phyloP scores from a whole-genome alignment of 1,140 invertebrate species.

The Megathymus violae region DNA sequence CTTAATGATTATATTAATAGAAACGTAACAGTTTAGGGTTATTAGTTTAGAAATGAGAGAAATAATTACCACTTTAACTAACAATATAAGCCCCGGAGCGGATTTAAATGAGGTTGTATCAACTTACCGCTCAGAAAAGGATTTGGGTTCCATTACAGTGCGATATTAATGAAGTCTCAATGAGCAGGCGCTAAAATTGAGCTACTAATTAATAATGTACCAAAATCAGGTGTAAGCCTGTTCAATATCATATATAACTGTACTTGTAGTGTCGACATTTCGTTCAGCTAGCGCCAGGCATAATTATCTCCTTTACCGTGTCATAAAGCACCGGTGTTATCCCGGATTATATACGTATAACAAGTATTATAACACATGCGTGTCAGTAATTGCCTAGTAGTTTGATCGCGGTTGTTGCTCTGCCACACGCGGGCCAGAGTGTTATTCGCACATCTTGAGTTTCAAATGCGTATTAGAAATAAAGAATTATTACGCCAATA shows the following conservation, averaged over 20 bases:
- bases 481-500: no score
- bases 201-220: constrained; percentile 9
- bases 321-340: not conserved
- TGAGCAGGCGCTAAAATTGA: not conserved
- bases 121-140: constrained; percentile 11
- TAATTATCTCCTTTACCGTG: not conserved
- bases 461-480: no score
- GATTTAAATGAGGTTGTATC: constrained; percentile 8
- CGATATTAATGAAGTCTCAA: constrained; percentile 1
- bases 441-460: no score
- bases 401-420: no score
- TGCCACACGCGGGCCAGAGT: no score
- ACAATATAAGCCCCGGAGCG: not conserved
- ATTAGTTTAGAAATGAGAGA: no score
- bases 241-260: constrained; percentile 6
- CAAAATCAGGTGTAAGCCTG: constrained; percentile 7
- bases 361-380: no score
- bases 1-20: not conserved
- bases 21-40: no score
- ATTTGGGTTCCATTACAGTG: constrained; percentile 1
- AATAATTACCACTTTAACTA: not conserved
- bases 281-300: not conserved
- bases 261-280: not conserved
- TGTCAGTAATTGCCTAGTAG: no score
- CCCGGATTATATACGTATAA: no score